Evolutionary conservation across 2,113 vertebrate genomes (phyloP).

Genomic region (Triplophysa dalaica): DNA sequence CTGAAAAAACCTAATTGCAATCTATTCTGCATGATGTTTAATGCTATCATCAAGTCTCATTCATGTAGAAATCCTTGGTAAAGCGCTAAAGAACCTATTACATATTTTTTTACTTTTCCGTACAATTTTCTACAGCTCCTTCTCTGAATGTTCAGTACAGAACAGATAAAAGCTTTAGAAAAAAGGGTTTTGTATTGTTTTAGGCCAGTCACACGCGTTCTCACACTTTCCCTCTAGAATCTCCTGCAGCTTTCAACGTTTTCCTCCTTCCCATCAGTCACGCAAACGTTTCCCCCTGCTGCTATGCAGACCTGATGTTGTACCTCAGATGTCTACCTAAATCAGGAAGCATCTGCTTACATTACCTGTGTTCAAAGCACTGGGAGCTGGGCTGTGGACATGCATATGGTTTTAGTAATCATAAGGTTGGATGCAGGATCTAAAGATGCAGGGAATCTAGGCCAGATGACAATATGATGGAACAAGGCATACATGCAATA

Average conservation of each 20-base stretch:
- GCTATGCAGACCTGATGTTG: constrained; percentile 11
- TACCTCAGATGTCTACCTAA: constrained; percentile 24
- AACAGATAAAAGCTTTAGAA: background rate
- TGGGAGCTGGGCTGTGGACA: background rate
- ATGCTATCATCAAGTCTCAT: too few relatives aligned
- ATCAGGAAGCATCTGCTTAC: constrained; percentile 46
- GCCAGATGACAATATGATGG: constrained; percentile 40
- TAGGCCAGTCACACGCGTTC: background rate
- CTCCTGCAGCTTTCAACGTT: background rate
- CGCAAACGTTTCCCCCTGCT: constrained; percentile 5
- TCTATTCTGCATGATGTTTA: background rate
- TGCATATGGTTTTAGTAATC: constrained; percentile 29
- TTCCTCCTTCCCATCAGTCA: constrained; percentile 6
- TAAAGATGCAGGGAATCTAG: constrained; percentile 37
- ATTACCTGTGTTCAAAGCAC: constrained; percentile 46
- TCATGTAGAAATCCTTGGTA: too few relatives aligned
- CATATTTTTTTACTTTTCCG: too few relatives aligned
- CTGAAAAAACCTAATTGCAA: background rate
- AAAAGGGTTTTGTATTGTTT: background rate
- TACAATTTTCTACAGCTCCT: background rate
- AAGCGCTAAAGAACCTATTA: too few relatives aligned
- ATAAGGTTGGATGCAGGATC: constrained; percentile 9
- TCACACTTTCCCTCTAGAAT: background rate
- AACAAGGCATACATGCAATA: background rate
- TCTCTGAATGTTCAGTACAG: background rate